Evolutionary conservation across 2,797 vertebrate genomes (phyloP).

Genomic region (Oreonectes daqikongensis): DNA sequence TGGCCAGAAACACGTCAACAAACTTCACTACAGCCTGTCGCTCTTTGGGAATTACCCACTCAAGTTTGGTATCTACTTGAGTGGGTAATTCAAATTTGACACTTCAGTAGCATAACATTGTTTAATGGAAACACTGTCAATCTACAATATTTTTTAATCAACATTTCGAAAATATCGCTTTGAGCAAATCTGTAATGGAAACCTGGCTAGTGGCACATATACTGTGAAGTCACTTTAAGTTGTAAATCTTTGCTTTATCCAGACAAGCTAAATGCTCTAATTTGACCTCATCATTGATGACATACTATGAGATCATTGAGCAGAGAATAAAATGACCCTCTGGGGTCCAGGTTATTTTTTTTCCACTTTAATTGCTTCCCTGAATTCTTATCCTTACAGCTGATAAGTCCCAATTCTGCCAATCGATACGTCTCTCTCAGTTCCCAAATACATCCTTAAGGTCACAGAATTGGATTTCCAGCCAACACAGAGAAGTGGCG

Average conservation of each 20-base stretch:
- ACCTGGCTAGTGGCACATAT: too few relatives aligned
- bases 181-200: too few relatives aligned
- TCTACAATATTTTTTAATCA: too few relatives aligned
- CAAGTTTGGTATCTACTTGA: too few relatives aligned
- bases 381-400: slow-evolving; percentile 38
- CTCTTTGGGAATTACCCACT: too few relatives aligned
- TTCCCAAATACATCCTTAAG: slow-evolving; percentile 69
- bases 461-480: slow-evolving; percentile 73
- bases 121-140: too few relatives aligned
- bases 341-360: slow-evolving; percentile 40
- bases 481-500: slow-evolving; percentile 51
- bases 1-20: too few relatives aligned
- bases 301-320: slow-evolving; percentile 52
- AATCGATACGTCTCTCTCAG: slow-evolving; percentile 71
- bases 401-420: slow-evolving; percentile 69
- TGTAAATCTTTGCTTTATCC: neutral
- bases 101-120: too few relatives aligned
- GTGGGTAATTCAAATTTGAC: too few relatives aligned
- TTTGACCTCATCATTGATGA: slow-evolving; percentile 52
- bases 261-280: slow-evolving; percentile 5
- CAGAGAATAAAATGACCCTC: slow-evolving; percentile 30
- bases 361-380: slow-evolving; percentile 71
- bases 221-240: slow-evolving; percentile 10
- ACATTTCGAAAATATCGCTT: too few relatives aligned
- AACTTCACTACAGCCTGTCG: too few relatives aligned